Evolutionary conservation across 1,140 invertebrate species (phyloP), one percentile per base, ranked within the genome.

Genomic region (Meteorus sp.): DNA sequence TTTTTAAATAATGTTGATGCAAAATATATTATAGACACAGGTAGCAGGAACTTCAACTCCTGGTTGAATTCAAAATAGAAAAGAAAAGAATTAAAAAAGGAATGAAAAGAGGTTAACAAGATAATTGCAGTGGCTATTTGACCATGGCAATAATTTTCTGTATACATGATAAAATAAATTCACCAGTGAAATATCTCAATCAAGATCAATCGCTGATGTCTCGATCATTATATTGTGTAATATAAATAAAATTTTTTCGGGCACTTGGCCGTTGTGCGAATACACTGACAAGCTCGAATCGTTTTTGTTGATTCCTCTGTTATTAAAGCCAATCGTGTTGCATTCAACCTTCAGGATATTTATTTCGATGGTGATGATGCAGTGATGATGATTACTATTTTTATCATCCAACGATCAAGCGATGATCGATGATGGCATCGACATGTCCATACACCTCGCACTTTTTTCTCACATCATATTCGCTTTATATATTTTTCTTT

Each of bases 181-280:
- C 3, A 53, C 20, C 57, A 52, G 47, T 45, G 50, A 64, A 59
- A 57, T 55, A 59, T 45, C 52, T 59, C 57, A 53, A 63, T 66
- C 58, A 65, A 41, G 64, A 64, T 67, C 53, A 62, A 67, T 65
- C 61, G 55, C 56, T 58, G 65, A 53, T 68, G 63, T 61, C 48
- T 56, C 62, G 65, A 69, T 73, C 70, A 69, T 74, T 71, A 76
- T 43, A 45, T 8, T 51, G 35, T 48, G n/a, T n/a, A n/a, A 51
- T 56, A 47, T 56, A 45, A 47, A 76, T 75, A 76, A 75, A 69
- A 62, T 62, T 66, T 59, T n/a, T n/a, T n/a, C n/a, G 54, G 66
- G 62, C 63, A 69, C 74, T 75, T 47, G 19, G 44, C 44, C 44
- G 13, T 13, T 35, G 33, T 8, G 13, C 2, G 33, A 35, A 31